phyloP scores from a whole-genome alignment of 2,113 vertebrate genomes.

The Procavia capensis region DNA sequence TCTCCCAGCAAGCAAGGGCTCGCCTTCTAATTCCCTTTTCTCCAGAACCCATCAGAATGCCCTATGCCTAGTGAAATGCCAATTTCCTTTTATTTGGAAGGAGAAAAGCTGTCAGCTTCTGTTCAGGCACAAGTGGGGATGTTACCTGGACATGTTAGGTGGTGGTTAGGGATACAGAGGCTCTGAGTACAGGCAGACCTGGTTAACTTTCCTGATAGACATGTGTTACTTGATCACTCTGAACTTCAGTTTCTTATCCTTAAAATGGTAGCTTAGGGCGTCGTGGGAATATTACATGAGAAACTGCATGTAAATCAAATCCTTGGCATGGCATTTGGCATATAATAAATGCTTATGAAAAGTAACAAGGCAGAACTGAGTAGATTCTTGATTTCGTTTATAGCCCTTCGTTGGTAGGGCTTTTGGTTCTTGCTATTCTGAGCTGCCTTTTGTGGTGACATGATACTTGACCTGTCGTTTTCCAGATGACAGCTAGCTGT shows the following conservation, averaged over 20 bases:
- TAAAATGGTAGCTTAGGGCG: neutral
- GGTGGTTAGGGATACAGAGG: neutral
- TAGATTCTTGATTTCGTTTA: neutral
- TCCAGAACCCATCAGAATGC: constrained; percentile 19
- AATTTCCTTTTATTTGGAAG: neutral
- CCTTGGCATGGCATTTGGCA: neutral
- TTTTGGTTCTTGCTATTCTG: neutral
- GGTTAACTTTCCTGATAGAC: constrained; percentile 3
- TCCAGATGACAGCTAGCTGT: neutral
- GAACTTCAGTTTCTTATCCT: constrained; percentile 31
- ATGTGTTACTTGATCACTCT: constrained; percentile 5
- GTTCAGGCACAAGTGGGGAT: neutral
- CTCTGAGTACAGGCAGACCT: neutral
- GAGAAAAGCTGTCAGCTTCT: neutral
- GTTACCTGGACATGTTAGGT: neutral
- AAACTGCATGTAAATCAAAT: neutral
- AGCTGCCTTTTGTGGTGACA: neutral
- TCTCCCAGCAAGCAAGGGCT: constrained; percentile 67
- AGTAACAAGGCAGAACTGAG: neutral
- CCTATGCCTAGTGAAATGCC: neutral
- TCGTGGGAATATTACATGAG: neutral
- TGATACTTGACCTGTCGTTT: neutral
- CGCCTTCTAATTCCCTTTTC: constrained; percentile 35
- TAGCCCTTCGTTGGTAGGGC: neutral
- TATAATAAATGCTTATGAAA: neutral